Evolutionary conservation across 2,888 invertebrate species (phyloP).

Genomic region (Aphodius sticticus): DNA sequence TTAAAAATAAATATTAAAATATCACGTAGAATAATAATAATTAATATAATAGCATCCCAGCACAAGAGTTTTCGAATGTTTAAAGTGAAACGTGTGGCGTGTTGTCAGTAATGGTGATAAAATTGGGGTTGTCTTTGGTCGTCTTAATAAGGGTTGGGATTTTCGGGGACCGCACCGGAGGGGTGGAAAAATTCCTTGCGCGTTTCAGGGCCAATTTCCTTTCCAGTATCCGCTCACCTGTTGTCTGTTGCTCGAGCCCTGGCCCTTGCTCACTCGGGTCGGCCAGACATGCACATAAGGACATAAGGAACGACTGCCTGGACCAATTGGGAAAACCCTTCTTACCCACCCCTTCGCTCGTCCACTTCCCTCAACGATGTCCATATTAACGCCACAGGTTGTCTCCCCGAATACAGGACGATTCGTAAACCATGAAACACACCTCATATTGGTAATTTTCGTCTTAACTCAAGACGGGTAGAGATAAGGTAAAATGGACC

Average conservation of each 20-base stretch:
- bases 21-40: too few species aligned
- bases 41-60: too few species aligned
- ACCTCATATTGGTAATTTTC: too few species aligned
- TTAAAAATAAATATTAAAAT: too few species aligned
- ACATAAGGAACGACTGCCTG: neutral
- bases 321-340: constrained; percentile 4
- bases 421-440: too few species aligned
- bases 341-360: neutral
- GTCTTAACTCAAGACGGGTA: too few species aligned
- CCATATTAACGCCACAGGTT: neutral
- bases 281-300: neutral
- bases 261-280: neutral
- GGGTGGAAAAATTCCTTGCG: neutral
- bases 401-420: constrained; percentile 6
- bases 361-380: neutral
- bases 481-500: too few species aligned
- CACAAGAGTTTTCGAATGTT: too few species aligned
- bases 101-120: neutral
- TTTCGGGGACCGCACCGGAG: neutral
- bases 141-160: constrained; percentile 4
- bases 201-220: constrained; percentile 4
- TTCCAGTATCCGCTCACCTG: neutral
- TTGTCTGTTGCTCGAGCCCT: neutral
- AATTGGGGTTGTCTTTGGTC: constrained; percentile 4
- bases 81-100: neutral